phyloP scores from a whole-genome alignment of 2,888 invertebrate species.

The Azorinus chamasolen region DNA sequence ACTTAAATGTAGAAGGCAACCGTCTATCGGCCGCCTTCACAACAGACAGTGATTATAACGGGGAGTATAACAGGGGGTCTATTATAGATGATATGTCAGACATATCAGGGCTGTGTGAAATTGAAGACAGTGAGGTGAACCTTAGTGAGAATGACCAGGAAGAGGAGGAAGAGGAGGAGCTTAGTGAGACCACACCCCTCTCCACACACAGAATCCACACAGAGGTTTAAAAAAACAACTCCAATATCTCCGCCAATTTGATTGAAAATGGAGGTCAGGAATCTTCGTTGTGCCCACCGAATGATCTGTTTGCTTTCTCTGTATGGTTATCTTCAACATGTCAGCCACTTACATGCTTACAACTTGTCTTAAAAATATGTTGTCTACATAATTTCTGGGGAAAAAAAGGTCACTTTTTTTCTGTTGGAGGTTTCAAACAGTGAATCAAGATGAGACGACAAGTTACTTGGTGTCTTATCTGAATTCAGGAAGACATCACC shows the following conservation, averaged over 20 bases:
- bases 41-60: conserved; percentile 83
- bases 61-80: conserved; percentile 87
- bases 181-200: conserved; percentile 70
- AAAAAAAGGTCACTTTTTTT: too few species aligned
- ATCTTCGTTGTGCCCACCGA: too few species aligned
- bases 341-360: too few species aligned
- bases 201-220: conserved; percentile 51
- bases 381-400: too few species aligned
- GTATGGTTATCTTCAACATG: too few species aligned
- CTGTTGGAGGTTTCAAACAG: too few species aligned
- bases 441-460: too few species aligned
- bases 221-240: conserved; percentile 58
- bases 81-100: conserved; percentile 92
- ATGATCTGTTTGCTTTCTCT: too few species aligned
- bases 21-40: conserved; percentile 67
- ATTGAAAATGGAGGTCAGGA: too few species aligned
- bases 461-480: too few species aligned
- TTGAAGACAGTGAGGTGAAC: conserved; percentile 89
- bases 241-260: background rate
- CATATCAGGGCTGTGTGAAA: conserved; percentile 96
- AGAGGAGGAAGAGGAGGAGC: conserved; percentile 63
- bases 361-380: too few species aligned
- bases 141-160: conserved; percentile 83
- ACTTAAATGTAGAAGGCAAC: conserved; percentile 41
- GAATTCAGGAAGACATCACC: too few species aligned